Base-by-base conservation (phyloP, 2,888 invertebrate genomes). In the Acanthosepion lycidas region DNA sequence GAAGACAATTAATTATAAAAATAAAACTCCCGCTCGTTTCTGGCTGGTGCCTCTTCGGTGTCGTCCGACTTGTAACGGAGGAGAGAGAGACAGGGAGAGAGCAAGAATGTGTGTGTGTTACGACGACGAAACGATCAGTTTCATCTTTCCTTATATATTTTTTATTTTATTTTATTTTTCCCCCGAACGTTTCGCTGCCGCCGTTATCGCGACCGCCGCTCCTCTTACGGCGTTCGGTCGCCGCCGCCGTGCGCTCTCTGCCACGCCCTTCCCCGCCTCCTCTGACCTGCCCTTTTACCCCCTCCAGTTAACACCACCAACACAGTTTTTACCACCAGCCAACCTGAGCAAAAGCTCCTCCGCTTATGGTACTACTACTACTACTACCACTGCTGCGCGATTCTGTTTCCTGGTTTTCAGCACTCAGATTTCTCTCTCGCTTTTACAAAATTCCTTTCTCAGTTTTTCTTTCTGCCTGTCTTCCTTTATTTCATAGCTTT, bases 141-240 rank as follows among this genome's bases (percentile, higher is more conserved):
- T 59, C 59, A 9, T n/a, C 78, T 78, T 78, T 78, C 12, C n/a
- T n/a, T 78, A n/a, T 78, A n/a, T 6, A n/a, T 78, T 78, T 15
- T 78, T 78, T 64, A 26, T 26, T 26, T 64, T 33, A n/a, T n/a
- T 78, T n/a, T n/a, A 3, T 78, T 78, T 78, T 33, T 18, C 18
- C n/a, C 78, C n/a, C 78, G 78, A 78, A 78, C 78, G 78, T 78
- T 78, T 78, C 78, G n/a, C 78, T 78, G 78, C 78, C 78, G 78
- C 78, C 78, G 78, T n/a, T n/a, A 78, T 78, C 78, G 78, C 78
- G 78, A 78, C 78, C 78, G 78, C 78, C n/a, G n/a, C 78, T n/a
- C 78, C 78, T 59, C 59, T n/a, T 78, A 78, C 78, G 78, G 78
- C 78, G 78, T n/a, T 78, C 78, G 78, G n/a, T 78, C 78, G 78